Evolutionary conservation across 2,888 invertebrate species (phyloP).

Genomic region (Melieria omissa): DNA sequence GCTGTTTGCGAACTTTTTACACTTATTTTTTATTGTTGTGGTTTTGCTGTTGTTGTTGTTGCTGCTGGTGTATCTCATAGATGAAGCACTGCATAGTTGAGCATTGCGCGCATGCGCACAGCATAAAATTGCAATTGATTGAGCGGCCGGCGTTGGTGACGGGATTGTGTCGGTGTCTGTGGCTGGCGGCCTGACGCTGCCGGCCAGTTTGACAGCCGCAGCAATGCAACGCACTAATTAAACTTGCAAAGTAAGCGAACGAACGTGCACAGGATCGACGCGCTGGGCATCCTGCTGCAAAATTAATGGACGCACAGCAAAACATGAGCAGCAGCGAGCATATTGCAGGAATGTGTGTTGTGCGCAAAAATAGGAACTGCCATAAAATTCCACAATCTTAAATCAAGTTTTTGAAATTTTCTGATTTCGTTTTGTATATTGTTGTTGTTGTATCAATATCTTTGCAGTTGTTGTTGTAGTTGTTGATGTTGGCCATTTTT

Average conservation of each 20-base stretch:
- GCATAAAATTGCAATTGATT: neutral
- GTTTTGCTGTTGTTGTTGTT: conserved; percentile 6
- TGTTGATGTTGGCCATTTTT: too few relatives aligned
- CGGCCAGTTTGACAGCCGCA: neutral
- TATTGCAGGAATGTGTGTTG: neutral
- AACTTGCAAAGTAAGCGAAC: conserved; percentile 10
- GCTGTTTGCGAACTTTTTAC: too few relatives aligned
- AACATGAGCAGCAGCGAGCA: neutral
- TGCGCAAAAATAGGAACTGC: neutral
- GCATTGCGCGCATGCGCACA: conserved; percentile 1
- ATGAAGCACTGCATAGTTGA: neutral
- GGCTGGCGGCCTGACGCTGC: neutral
- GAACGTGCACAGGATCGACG: neutral
- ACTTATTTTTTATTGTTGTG: neutral
- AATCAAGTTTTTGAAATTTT: conserved; percentile 16
- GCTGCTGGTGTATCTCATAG: neutral
- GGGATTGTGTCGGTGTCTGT: neutral
- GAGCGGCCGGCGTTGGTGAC: neutral
- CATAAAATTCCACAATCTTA: conserved; percentile 17
- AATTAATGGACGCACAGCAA: neutral
- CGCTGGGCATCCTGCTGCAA: neutral
- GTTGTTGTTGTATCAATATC: neutral
- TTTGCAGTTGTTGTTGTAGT: too few relatives aligned
- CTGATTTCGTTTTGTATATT: neutral
- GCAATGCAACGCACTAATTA: conserved; percentile 14